A percentile compares a stretch with the other conserved stretches of the same genome.
Evolutionary conservation across 2,797 vertebrate genomes (phyloP).

Genomic region (Phylloscopus collybita): DNA sequence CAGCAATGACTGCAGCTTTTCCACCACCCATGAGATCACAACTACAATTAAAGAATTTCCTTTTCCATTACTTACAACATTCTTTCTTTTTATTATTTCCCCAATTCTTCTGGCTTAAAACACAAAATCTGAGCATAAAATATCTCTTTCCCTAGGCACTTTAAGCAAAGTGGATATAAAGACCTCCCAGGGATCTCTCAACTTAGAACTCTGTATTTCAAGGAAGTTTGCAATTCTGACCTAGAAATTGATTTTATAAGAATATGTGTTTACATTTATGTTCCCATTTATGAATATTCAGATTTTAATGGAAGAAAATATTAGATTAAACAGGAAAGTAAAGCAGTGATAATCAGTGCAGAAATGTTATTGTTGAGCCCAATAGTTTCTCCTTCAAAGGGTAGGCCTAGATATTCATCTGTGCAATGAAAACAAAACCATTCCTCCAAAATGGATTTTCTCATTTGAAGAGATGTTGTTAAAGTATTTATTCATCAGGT

Average conservation of each 20-base stretch:
- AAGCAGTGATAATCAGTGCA: background rate
- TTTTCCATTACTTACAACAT: background rate
- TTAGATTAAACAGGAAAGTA: background rate
- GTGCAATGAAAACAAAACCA: background rate
- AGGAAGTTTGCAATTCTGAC: background rate
- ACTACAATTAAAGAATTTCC: background rate
- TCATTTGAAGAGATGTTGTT: background rate
- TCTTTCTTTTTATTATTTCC: background rate
- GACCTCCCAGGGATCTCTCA: background rate
- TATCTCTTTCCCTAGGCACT: background rate
- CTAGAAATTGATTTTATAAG: background rate
- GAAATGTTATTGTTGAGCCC: background rate
- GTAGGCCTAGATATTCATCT: background rate
- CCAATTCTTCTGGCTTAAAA: background rate
- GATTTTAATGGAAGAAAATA: background rate
- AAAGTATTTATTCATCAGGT: background rate
- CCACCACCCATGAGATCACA: background rate
- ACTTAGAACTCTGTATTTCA: background rate
- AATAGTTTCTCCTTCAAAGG: background rate
- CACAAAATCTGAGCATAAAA: background rate
- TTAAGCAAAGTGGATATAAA: background rate
- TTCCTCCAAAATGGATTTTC: background rate
- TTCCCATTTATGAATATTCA: background rate
- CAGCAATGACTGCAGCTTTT: conserved; percentile 3
- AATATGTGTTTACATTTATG: background rate